These are phyloP conservation scores for Holothuria leucospilota DNA, from an alignment of 53 echinoderm and acorn worm genomes.

Conservation along the genomic window DNA sequence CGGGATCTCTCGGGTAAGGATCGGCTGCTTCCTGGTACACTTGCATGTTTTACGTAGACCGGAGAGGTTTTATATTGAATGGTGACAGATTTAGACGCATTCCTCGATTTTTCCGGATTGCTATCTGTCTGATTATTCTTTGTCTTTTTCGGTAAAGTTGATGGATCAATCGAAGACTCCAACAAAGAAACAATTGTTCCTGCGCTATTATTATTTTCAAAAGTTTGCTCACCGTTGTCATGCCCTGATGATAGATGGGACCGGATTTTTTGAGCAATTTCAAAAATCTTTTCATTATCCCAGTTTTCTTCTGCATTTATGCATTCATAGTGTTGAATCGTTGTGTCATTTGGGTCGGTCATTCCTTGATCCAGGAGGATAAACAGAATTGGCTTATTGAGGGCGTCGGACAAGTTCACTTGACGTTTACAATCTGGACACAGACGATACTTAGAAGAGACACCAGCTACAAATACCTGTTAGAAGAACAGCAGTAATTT, in stretches of 20 bases:
- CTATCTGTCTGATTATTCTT: not conserved
- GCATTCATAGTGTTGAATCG: no score
- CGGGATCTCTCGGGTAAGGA: constrained; percentile 12
- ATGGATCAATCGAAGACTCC: no score
- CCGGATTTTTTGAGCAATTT: no score
- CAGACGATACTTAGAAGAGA: constrained; percentile 10
- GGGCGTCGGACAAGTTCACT: constrained; percentile 20
- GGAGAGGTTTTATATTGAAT: not conserved
- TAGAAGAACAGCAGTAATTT: no score
- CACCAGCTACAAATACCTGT: constrained; percentile 34
- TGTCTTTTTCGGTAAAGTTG: no score
- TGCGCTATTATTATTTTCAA: no score
- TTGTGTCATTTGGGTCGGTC: not conserved
- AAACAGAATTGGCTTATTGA: constrained; percentile 15
- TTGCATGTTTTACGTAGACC: constrained; percentile 9
- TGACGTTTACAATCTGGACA: constrained; percentile 22
- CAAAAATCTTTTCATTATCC: no score
- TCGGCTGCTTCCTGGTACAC: constrained; percentile 20
- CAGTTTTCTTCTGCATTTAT: no score
- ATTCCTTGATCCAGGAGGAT: constrained; percentile 28
- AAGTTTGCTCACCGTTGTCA: no score
- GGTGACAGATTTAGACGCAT: not conserved
- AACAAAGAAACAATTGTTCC: no score
- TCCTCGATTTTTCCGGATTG: not conserved
- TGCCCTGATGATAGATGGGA: no score